Evolutionary conservation across 2,113 vertebrate genomes (phyloP).

Genomic region (Pterophyllum scalare): DNA sequence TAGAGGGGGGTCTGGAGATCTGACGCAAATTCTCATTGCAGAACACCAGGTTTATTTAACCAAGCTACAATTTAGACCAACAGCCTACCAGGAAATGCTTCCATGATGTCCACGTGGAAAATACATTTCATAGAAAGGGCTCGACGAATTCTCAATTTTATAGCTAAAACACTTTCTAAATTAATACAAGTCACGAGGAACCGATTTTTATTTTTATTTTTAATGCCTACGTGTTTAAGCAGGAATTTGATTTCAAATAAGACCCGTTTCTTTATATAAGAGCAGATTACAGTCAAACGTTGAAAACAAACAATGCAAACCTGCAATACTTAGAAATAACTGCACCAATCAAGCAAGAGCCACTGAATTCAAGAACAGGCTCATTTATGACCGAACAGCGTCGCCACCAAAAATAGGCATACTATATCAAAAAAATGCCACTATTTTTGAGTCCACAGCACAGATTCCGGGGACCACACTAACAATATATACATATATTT

Average conservation of each 20-base stretch:
- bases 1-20: not conserved
- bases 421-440: not conserved
- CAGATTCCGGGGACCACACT: not conserved
- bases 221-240: not conserved
- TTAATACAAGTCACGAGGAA: not conserved
- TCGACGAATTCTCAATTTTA: not conserved
- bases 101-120: slow-evolving; percentile 5
- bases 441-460: not conserved
- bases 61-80: not conserved
- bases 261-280: not conserved
- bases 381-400: not conserved
- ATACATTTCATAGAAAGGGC: slow-evolving; percentile 9
- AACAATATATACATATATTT: not conserved
- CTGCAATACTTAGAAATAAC: not conserved
- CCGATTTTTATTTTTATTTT: too few relatives aligned
- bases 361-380: not conserved
- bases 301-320: not conserved
- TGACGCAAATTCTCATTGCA: not conserved
- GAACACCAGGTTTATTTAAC: slow-evolving; percentile 33
- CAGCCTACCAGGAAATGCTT: not conserved
- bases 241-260: not conserved
- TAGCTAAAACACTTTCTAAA: not conserved
- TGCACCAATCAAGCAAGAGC: not conserved
- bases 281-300: not conserved
- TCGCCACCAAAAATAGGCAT: slow-evolving; percentile 1